Evolutionary conservation across 1,140 invertebrate genomes (phyloP), one percentile per base, ranked within the genome.

Genomic region (Diprion similis): DNA sequence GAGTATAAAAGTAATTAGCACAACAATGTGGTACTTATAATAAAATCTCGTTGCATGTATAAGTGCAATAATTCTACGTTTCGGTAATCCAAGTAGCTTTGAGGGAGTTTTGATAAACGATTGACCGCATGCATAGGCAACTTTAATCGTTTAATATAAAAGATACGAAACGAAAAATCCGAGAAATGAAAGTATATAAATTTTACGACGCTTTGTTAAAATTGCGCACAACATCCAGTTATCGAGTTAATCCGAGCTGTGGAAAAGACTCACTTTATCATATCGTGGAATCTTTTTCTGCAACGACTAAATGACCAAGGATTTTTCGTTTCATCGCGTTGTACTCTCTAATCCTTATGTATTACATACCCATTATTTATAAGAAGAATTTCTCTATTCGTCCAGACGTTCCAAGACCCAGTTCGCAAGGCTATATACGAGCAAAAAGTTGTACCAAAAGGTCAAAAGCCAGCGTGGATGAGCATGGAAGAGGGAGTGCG

Each of bases 381-480:
- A 37, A 37, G n/a, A n/a, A 1, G 24, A 37, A 37, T 37, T 37
- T 37, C 24, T 37, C 24, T 76, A 71, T 47, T 76, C 75, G 86
- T 86, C 76, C 70, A 92, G 91, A 89, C 88, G 51, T 87, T 89
- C 67, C 89, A 88, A 71, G 92, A 93, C 82, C 89, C 91, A 2
- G 78, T 90, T 1, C 85, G 91, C 46, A 90, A 85, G 75, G 88
- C 89, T 7, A 89, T 94, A 10, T 91, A 91, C 81, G 82, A 89
- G 67, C 88, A 90, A 73, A 92, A 92, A 86, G 87, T 92, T 0
- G 87, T 89, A 24, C 89, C 90, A 11, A 87, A 89, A 48, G 90
- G 90, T 4, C 78, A 85, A 24, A 81, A 79, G 46, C 82, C 87
- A 11, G 85, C 83, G 47, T 93, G 91, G 83, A 88, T 91, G 80